Evolutionary conservation across 1,140 invertebrate species (phyloP).

Genomic region (Elysia chlorotica): DNA sequence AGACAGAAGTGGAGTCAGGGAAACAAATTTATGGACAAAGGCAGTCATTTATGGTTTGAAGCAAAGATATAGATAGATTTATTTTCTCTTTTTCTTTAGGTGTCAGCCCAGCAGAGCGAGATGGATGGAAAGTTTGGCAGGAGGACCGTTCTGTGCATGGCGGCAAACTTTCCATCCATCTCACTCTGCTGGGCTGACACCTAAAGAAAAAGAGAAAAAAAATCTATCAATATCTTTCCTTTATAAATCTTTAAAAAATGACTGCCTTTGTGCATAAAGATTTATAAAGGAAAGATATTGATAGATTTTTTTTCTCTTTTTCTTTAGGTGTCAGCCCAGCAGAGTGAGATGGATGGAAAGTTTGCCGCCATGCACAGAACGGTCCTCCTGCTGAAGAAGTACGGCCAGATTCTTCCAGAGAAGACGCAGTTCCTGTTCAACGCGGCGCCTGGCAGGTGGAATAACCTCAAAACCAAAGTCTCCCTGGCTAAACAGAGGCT

Average conservation of each 20-base stretch:
- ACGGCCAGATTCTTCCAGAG: constrained; percentile 55
- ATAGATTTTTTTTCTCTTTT: neutral
- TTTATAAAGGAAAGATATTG: no score
- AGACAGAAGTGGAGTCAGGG: no score
- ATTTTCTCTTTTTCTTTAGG: constrained; percentile 30
- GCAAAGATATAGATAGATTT: neutral
- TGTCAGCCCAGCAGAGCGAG: constrained; percentile 60
- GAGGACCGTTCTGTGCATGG: constrained; percentile 58
- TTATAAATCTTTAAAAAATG: no score
- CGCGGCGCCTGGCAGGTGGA: constrained; percentile 58
- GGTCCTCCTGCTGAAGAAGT: constrained; percentile 59
- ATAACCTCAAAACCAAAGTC: constrained; percentile 61
- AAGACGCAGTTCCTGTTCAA: constrained; percentile 54
- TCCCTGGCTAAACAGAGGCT: constrained; percentile 62
- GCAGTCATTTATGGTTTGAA: no score
- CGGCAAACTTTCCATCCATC: constrained; percentile 61
- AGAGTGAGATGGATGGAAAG: constrained; percentile 60
- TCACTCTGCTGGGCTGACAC: constrained; percentile 61
- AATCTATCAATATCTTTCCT: neutral
- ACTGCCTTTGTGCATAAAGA: no score
- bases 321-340: constrained; percentile 58
- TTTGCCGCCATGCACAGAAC: constrained; percentile 60
- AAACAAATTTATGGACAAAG: no score
- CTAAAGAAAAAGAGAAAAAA: constrained; percentile 24
- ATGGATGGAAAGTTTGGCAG: constrained; percentile 61